These are phyloP conservation scores for Listronotus bonariensis DNA, from an alignment of 1,140 invertebrate species.

Conservation along the genomic window DNA sequence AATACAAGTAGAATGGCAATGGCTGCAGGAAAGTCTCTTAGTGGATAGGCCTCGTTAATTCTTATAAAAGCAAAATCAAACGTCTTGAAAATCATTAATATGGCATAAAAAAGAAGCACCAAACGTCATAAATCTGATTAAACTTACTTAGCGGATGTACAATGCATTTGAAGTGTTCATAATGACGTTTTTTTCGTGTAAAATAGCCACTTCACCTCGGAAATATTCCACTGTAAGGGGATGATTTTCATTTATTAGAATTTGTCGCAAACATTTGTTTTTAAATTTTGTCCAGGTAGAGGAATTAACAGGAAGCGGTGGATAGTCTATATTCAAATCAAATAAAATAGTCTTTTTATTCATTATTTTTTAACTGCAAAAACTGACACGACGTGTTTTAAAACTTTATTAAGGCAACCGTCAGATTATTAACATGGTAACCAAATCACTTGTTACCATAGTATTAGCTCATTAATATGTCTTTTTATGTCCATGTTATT, in stretches of 20 bases:
- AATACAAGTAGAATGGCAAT: not conserved
- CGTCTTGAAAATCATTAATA: conserved; percentile 21
- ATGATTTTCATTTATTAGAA: conserved; percentile 12
- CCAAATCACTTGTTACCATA: too few relatives aligned
- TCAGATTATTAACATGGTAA: too few relatives aligned
- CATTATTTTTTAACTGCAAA: too few relatives aligned
- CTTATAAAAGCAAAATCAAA: conserved; percentile 20
- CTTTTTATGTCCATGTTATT: too few relatives aligned
- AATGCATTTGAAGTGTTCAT: conserved; percentile 22
- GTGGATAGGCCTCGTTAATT: not conserved
- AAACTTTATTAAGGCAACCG: too few relatives aligned
- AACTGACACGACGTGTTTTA: too few relatives aligned
- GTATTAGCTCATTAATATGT: too few relatives aligned
- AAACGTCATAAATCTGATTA: conserved; percentile 32
- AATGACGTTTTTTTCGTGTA: conserved; percentile 47
- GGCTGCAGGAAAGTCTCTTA: not conserved
- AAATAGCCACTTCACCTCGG: conserved; percentile 36
- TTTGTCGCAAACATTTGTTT: not conserved
- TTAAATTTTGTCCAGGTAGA: not conserved
- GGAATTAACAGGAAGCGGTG: too few relatives aligned
- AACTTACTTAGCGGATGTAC: conserved; percentile 42
- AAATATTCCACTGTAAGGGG: conserved; percentile 26
- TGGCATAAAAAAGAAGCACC: conserved; percentile 26
- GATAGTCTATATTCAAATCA: too few relatives aligned
- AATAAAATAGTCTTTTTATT: too few relatives aligned